Percentiles rank a stretch among this genome's conserved stretches.
phyloP scores from a whole-genome alignment of 35 echinoderm and acorn worm genomes.

The Ophiothrix spiculata region DNA sequence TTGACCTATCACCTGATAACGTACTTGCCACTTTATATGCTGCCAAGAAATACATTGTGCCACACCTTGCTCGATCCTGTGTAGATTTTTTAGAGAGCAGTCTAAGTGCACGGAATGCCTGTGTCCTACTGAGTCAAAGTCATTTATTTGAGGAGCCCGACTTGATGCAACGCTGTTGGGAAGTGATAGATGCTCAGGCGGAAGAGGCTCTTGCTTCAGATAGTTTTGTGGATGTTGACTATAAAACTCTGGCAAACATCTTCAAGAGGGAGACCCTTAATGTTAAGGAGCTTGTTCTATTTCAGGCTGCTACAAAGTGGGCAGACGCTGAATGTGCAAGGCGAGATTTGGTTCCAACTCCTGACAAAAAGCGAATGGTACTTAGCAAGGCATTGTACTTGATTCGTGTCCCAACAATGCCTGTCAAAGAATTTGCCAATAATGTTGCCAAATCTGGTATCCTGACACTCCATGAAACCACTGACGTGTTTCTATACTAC shows the following conservation, averaged over 20 bases:
- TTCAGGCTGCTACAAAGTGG: constrained; percentile 77
- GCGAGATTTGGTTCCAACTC: constrained; percentile 54
- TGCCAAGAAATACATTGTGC: constrained; percentile 96
- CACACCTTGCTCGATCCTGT: constrained; percentile 85
- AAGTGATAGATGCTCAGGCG: constrained; percentile 95
- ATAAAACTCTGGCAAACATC: constrained; percentile 73
- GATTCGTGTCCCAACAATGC: constrained; percentile 84
- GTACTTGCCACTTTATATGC: constrained; percentile 95
- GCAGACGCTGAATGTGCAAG: constrained; percentile 82
- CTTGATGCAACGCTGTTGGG: constrained; percentile 94
- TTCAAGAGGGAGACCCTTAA: constrained; percentile 89
- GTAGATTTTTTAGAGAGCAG: constrained; percentile 88
- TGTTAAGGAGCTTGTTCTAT: constrained; percentile 93
- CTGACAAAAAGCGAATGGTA: constrained; percentile 80
- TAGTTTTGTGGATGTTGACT: constrained; percentile 91
- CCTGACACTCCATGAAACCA: constrained; percentile 90
- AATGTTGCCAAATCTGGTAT: constrained; percentile 69
- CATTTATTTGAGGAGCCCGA: constrained; percentile 95
- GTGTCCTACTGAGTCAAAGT: constrained; percentile 84
- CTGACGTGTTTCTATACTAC: constrained; percentile 84
- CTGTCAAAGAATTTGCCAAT: constrained; percentile 94
- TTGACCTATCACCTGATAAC: constrained; percentile 89
- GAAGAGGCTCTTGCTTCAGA: constrained; percentile 89
- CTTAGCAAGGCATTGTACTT: constrained; percentile 83
- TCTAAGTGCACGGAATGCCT: constrained; percentile 88